A percentile compares a stretch with the other conserved stretches of the same genome.
Evolutionary conservation across 2,888 invertebrate species (phyloP).

Genomic region (Pseudolycoriella hygida): DNA sequence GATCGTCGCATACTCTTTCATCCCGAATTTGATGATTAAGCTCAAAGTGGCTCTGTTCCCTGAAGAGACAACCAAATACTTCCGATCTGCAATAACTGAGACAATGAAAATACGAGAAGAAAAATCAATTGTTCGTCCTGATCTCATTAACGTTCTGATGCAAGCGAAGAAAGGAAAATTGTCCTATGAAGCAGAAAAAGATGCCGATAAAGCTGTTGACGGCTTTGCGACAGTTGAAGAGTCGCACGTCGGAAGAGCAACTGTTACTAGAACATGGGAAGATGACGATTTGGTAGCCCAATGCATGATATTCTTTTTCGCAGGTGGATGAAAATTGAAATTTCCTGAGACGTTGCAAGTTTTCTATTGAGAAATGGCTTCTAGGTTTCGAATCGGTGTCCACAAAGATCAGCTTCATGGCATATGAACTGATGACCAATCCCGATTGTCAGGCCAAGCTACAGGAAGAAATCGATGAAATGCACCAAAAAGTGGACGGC

Average conservation of each 20-base stretch:
- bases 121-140: constrained; percentile 2
- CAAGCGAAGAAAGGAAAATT: constrained; percentile 28
- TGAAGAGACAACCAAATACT: constrained; percentile 1
- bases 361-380: no score
- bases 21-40: constrained; percentile 5
- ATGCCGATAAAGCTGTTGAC: neutral
- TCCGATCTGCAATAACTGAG: neutral
- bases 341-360: no score
- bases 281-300: constrained; percentile 33
- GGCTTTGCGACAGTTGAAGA: constrained; percentile 27
- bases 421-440: no score
- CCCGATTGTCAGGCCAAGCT: no score
- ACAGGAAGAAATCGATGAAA: no score
- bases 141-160: constrained; percentile 31
- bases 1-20: neutral
- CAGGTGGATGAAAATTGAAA: constrained; percentile 24
- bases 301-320: constrained; percentile 32
- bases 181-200: neutral
- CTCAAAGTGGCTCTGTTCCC: constrained; percentile 11
- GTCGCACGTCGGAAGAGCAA: constrained; percentile 16
- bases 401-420: no score
- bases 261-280: constrained; percentile 11
- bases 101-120: constrained; percentile 3
- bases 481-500: no score
- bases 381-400: no score